A percentile compares a stretch with the other conserved stretches of the same genome.
Evolutionary conservation across 2,888 invertebrate species (phyloP).

Genomic region (Gastracanthus pulcherrimus): DNA sequence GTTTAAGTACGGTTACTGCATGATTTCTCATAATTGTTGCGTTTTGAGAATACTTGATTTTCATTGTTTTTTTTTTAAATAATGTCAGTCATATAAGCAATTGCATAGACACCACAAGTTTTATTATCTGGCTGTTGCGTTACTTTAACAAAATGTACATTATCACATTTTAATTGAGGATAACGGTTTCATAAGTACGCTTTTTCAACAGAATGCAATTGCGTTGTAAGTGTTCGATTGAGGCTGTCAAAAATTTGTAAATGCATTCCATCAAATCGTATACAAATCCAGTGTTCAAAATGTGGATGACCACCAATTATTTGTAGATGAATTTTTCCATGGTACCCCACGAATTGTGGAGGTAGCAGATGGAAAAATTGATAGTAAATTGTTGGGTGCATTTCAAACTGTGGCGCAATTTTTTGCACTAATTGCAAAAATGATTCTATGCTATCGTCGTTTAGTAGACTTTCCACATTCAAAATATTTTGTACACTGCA

Average conservation of each 20-base stretch:
- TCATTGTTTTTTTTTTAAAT: background rate
- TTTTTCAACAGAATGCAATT: background rate
- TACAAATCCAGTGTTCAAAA: slow-evolving; percentile 7
- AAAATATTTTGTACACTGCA: background rate
- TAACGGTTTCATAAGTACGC: background rate
- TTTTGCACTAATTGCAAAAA: background rate
- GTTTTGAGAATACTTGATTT: background rate
- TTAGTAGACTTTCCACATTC: background rate
- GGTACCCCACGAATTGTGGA: background rate
- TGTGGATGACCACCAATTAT: background rate
- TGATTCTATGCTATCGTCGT: background rate
- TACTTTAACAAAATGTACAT: background rate
- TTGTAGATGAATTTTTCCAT: slow-evolving; percentile 12
- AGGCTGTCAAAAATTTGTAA: slow-evolving; percentile 4
- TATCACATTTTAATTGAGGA: background rate
- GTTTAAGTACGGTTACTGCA: background rate
- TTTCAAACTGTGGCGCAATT: background rate
- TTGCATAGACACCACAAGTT: background rate
- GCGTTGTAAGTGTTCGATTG: background rate
- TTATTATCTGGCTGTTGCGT: background rate
- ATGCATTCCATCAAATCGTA: background rate
- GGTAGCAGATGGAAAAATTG: slow-evolving; percentile 2
- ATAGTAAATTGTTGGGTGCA: background rate
- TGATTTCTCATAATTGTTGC: background rate
- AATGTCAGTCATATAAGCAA: slow-evolving; percentile 4